Evolutionary conservation across 2,888 invertebrate genomes (phyloP), one percentile per base, ranked within the genome.

Genomic region (Athalia circularis): DNA sequence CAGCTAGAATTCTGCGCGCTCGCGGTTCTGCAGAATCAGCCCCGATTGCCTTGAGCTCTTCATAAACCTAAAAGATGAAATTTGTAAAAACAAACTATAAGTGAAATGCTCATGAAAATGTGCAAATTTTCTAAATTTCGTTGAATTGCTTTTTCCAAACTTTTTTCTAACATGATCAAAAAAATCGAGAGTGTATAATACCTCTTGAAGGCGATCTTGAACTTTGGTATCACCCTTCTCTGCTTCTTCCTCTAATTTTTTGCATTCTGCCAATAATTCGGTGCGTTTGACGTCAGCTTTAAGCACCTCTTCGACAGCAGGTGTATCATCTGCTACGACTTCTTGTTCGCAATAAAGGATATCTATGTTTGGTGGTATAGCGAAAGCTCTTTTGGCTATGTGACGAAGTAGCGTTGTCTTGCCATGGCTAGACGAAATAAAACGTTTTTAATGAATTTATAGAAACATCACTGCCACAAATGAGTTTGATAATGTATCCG

Each of bases 261-360:
- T 95, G 88, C 96, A 96, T 90, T 98, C 97, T 13, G 94, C 93
- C 68, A 98, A 89, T 77, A 99, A 91, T 81, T 93, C 93, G 65
- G 95, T 94, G 80, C 99, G 93, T 89, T 97, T 98, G 7, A 95
- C 95, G 91, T 99, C 99, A 0, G 99, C 97, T 81, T 96, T 97
- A 6, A 99, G 91, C 9, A 99, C 96, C 0, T 98, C 96, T 80
- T 98, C 95, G 1, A 99, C 97, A 0, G 99, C 99, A 8, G 96
- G 95, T 77, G 95, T 95, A 83, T 98, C 96, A 87, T 98, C 99
- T 5, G 99, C 98, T 0, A 97, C 95, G 47, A 99, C 99, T 92
- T 99, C 99, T 93, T 97, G 99, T 91, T 99, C 99, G 90, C 99
- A 99, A 86, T 98, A 95, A 79, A 99, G 92, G 79, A 99, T 97